Base-by-base conservation (phyloP, 2,888 invertebrate genomes). In the Asteroscopus sphinx region DNA sequence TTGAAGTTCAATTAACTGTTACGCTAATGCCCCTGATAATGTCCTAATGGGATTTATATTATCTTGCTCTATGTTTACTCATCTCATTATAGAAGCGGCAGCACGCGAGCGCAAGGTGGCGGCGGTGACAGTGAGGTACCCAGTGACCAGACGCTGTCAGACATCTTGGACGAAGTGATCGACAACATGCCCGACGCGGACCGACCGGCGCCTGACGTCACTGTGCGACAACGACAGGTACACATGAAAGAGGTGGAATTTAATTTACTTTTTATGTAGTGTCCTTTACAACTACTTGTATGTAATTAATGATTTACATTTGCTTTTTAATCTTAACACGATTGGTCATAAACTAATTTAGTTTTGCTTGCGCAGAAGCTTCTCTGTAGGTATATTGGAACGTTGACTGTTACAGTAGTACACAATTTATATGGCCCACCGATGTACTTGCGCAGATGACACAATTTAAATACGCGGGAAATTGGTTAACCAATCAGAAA, bases 101-200 rank as follows among this genome's bases (percentile, higher is more conserved):
- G 77, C 48, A 76, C 81, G 26, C 84, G 88, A 13, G 68, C 80
- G 6, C 84, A 74, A 59, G 79, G 94, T 85, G 77, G 91, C 81
- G 77, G 91, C 87, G 79, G 85, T 80, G 73, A 91, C 68, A 78
- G 81, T 64, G 90, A 92, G 76, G 79, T 89, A 72, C 88, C 95
- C 26, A 89, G 95, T 52, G 97, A 97, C 90, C 96, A 96, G 46
- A 95, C 97, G 62, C 94, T 98, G 47, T 97, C 98, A 2, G 97
- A 97, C 79, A 96, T 98, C 74, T 90, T 98, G 73, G 98, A 98
- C 91, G 96, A 97, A 87, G 97, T 98, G 61, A 97, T 98, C 82
- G 97, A 98, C 68, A 96, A 96, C 81, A 96, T 96, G 86, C 96
- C 97, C 59, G 97, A 97, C 73, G 93, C 95, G 37, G 94, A 95